Evolutionary conservation across 1,140 invertebrate genomes (phyloP), one percentile per base, ranked within the genome.

Genomic region (Lethrus apterus): DNA sequence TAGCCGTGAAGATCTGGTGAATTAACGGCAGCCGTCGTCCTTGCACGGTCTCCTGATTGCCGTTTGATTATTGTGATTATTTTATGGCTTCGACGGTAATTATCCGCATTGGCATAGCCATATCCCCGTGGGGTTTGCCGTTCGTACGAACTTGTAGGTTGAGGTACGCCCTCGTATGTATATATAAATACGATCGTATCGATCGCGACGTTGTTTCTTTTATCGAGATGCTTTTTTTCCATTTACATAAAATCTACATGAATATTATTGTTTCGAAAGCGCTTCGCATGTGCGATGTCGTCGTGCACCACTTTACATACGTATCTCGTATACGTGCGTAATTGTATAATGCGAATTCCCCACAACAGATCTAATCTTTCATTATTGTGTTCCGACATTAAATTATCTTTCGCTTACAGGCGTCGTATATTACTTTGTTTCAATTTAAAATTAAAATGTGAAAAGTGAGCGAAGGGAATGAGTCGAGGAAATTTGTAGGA

Each of bases 11-110:
- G 2, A 29, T 8, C n/a, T 11, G 29, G 3, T 9, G 29, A 31
- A 14, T 31, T 4, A 1, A 9, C n/a, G 24, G 24, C 9, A 29
- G 11, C 9, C 24, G 24, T n/a, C n/a, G n/a, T 17, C 33, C 33
- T 34, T 34, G 33, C 11, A 34, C 19, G 33, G 33, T 14, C 32
- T 13, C 3, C 15, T 34, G 33, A 34, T 34, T 34, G 33, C 33
- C 19, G 7, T 34, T 34, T 34, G 33, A 34, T 34, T 34, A 34
- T 34, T 34, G 11, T 34, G 33, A 34, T 34, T 34, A 34, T 13
- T 14, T 34, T 17, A 17, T 14, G 11, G 33, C 10, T 34, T 34
- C 33, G 9, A 14, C 33, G 33, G 14, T 17, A 34, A 34, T 34
- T 34, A 34, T 14, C 14, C 14, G 11, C n/a, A 34, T 11, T 18